Base-by-base conservation (phyloP, 1,140 invertebrate genomes). In the Goniozus legneri region DNA sequence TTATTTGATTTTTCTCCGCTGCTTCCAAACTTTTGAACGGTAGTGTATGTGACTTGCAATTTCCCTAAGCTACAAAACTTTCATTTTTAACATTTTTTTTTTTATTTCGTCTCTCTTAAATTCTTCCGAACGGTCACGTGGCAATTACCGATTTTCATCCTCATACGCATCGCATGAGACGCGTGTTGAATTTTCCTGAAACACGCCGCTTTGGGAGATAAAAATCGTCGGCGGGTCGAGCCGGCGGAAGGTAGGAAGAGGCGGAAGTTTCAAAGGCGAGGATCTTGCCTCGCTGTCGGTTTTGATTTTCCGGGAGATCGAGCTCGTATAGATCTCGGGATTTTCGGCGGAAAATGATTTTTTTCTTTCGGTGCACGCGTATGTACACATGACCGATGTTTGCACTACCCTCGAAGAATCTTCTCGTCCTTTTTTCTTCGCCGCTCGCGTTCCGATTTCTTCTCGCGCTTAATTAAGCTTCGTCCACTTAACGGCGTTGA, bases 401-500 rank as follows among this genome's bases (percentile, higher is more conserved):
- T n/a, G n/a, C n/a, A n/a, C 8, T 40, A 33, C 38, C n/a, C 12
- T 3, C 7, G 4, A n/a, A 2, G 14, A 16, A 39, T 47, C 33
- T 40, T 44, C 42, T 37, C 33, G 19, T 47, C 35, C 16, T 22
- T n/a, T n/a, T n/a, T 42, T 15, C 31, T 31, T 19, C 31, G 37
- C 36, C 2, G 21, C 21, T 18, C 35, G 21, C 31, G 30, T 32
- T 35, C 10, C 44, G 30, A 8, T 39, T 10, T 47, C 50, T 30
- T 49, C 46, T 40, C 39, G 46, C 47, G 59, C 55, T 59, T 63
- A 62, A 63, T 63, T 63, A 59, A 63, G 60, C 47, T 47, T 49
- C 56, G 55, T n/a, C 50, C 59, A 63, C 60, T 63, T 63, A 63
- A 59, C 56, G 52, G 52, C 59, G 53, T 56, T 63, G 60, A 63